Evolutionary conservation across 2,113 vertebrate genomes (phyloP), one percentile per base, ranked within the genome.

Genomic region (Spheniscus mendiculus): DNA sequence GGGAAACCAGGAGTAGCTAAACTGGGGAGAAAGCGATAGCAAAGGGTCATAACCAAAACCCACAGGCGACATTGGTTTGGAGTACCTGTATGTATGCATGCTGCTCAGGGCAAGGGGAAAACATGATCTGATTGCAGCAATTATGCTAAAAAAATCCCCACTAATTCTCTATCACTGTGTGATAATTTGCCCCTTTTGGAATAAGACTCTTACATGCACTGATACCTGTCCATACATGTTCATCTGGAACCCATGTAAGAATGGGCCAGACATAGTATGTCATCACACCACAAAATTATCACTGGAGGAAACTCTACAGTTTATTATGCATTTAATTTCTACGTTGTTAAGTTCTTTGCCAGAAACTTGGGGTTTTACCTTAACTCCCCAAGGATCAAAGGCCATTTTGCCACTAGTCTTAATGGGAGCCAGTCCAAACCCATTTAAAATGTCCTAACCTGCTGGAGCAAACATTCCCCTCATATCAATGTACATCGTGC

Each of bases 211-310:
- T 93, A 82, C 47, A 71, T 79, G 76, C 70, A 81, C 42, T 73
- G 44, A 59, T 34, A 50, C 26, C 26, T 89, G 44, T 94, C 87
- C 42, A 42, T 42, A 42, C 42, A 42, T 6, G 42, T 25, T 73
- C 11, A 20, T 34, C 34, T 49, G n/a, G 89, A 94, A 70, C 44
- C 16, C 38, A 20, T 7, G 12, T n/a, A 91, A 82, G 65, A 74
- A 87, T 44, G 44, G 29, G 15, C 16, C n/a, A 52, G 45, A 30
- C 25, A 13, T 15, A 42, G 19, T 22, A 62, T 36, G 12, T 26
- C 16, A 70, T 93, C 84, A 72, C 40, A 34, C 55, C 55, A 47
- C 21, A 62, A 95, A 97, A 93, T 53, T 93, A 93, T 90, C 66
- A 65, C 52, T 53, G 59, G 32, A 93, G 36, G 56, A 88, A 95